Evolutionary conservation across 2,797 vertebrate genomes (phyloP).

Genomic region (Myiotriccus ornatus): DNA sequence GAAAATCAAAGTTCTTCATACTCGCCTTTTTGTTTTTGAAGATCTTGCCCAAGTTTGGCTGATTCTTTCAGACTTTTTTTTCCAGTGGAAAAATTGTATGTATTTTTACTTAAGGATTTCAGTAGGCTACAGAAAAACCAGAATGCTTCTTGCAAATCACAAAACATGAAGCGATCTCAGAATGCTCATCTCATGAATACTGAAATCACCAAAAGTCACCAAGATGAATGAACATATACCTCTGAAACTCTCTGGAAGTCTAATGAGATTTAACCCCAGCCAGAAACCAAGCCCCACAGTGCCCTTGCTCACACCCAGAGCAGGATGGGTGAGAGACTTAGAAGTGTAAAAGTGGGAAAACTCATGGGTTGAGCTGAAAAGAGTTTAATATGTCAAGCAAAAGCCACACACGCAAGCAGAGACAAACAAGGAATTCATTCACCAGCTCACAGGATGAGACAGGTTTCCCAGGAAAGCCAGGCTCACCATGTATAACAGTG

Average conservation of each 20-base stretch:
- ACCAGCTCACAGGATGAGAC: background rate
- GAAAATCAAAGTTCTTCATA: background rate
- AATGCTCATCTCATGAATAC: background rate
- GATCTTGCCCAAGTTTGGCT: background rate
- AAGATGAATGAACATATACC: background rate
- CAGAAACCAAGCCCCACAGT: background rate
- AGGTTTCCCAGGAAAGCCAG: background rate
- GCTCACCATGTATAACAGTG: fast-evolving
- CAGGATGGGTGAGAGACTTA: background rate
- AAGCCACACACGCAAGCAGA: background rate
- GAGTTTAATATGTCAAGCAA: background rate
- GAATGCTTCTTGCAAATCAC: background rate
- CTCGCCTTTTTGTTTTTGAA: background rate
- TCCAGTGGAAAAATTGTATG: background rate
- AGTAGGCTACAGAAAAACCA: background rate
- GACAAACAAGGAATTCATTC: background rate
- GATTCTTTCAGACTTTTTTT: background rate
- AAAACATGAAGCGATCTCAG: background rate
- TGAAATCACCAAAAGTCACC: background rate
- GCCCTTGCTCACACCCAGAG: fast-evolving
- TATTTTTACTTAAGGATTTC: background rate
- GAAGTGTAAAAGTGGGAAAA: background rate
- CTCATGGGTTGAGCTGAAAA: fast-evolving
- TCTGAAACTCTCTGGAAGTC: background rate
- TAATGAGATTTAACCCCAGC: background rate